These are phyloP conservation scores for Thymelicus lineola DNA, from an alignment of 2,888 invertebrate species.

Conservation along the genomic window DNA sequence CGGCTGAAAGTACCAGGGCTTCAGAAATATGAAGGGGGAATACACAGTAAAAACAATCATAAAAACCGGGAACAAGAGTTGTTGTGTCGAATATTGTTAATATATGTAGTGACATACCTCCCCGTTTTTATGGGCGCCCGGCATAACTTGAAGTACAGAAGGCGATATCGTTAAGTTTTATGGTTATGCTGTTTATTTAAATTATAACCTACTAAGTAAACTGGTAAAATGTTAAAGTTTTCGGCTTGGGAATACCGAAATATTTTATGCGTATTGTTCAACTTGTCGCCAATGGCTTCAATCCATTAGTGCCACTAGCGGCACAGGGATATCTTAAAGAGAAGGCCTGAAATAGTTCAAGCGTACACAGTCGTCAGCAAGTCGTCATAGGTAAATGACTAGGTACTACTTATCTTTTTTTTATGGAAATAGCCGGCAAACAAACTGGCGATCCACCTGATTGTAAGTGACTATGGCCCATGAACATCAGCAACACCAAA, in stretches of 20 bases:
- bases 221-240: conserved; percentile 21
- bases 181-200: conserved; percentile 33
- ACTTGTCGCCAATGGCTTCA: background rate
- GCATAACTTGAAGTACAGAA: conserved; percentile 30
- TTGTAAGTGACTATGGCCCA: too few relatives aligned
- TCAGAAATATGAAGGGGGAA: conserved; percentile 47
- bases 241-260: background rate
- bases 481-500: too few relatives aligned
- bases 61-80: conserved; percentile 42
- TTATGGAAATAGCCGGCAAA: too few relatives aligned
- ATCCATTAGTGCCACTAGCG: too few relatives aligned
- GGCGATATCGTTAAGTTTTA: conserved; percentile 35
- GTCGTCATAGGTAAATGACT: too few relatives aligned
- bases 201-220: conserved; percentile 27
- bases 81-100: conserved; percentile 44
- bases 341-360: too few relatives aligned
- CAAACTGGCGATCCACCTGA: too few relatives aligned
- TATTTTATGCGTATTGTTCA: background rate
- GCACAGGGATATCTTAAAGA: too few relatives aligned
- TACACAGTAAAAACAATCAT: conserved; percentile 49
- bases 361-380: too few relatives aligned
- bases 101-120: conserved; percentile 46
- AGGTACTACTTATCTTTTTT: too few relatives aligned
- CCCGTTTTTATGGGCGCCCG: conserved; percentile 25
- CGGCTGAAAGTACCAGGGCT: conserved; percentile 37